A percentile compares a stretch with the other conserved stretches of the same genome.
Evolutionary conservation across 2,113 vertebrate species (phyloP).

Genomic region (Sinosuthora webbiana): DNA sequence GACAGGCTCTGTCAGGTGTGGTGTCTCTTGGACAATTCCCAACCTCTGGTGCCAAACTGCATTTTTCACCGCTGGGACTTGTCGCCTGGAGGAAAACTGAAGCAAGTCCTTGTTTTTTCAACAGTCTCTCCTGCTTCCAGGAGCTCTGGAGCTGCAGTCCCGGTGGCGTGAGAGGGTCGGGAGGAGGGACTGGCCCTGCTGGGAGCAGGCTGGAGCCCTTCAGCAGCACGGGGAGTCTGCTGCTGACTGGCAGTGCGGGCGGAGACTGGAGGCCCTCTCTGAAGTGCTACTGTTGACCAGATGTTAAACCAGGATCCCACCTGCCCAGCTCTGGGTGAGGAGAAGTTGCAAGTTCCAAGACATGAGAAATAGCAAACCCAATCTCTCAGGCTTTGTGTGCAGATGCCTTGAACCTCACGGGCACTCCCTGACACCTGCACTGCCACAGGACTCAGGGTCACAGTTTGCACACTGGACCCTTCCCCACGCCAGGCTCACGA

Average conservation of each 20-base stretch:
- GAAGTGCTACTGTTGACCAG: not conserved
- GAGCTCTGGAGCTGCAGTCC: not conserved
- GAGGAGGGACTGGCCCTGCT: not conserved
- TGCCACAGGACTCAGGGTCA: not conserved
- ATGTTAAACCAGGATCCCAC: not conserved
- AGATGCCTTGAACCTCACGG: not conserved
- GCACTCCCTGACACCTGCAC: not conserved
- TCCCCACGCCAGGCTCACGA: not conserved
- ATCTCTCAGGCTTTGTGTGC: slow-evolving; percentile 3
- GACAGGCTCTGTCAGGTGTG: not conserved
- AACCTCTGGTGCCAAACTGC: not conserved
- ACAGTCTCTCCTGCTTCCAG: not conserved
- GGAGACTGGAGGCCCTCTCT: not conserved
- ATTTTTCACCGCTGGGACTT: not conserved
- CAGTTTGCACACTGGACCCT: not conserved
- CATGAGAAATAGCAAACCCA: not conserved
- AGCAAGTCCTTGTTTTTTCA: not conserved
- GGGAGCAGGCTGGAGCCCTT: not conserved
- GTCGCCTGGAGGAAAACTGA: not conserved
- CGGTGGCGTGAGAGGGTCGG: accelerated
- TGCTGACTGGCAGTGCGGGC: not conserved
- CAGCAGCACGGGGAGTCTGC: not conserved
- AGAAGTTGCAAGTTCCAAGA: not conserved
- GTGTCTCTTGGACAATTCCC: slow-evolving; percentile 4
- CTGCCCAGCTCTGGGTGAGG: not conserved